phyloP scores from a whole-genome alignment of 2,113 vertebrate species.

The Ptilonorhynchus violaceus region DNA sequence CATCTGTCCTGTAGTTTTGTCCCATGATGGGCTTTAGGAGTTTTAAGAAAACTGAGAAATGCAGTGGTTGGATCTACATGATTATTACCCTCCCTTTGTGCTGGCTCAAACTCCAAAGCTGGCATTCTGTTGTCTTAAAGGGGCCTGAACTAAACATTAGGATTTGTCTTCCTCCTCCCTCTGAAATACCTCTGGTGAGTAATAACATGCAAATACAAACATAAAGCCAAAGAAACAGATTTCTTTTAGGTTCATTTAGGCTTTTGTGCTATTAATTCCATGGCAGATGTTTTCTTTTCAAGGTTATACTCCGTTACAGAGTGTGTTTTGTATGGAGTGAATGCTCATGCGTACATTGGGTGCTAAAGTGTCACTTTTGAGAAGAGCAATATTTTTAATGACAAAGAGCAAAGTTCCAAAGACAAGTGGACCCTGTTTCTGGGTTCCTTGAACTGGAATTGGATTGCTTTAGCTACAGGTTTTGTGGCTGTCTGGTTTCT shows the following conservation, averaged over 20 bases:
- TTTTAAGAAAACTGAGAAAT: conserved; percentile 45
- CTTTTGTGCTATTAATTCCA: conserved; percentile 34
- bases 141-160: not conserved
- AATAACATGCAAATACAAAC: not conserved
- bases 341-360: not conserved
- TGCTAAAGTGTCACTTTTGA: not conserved
- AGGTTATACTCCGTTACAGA: not conserved
- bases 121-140: not conserved
- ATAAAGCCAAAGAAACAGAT: not conserved
- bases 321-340: not conserved
- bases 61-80: not conserved
- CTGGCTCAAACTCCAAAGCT: not conserved
- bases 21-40: conserved; percentile 1
- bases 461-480: not conserved
- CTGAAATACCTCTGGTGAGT: not conserved
- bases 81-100: not conserved
- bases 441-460: not conserved
- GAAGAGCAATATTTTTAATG: not conserved
- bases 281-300: conserved; percentile 29
- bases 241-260: not conserved
- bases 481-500: not conserved
- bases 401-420: not conserved
- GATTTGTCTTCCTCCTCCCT: not conserved
- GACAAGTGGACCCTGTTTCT: not conserved
- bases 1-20: not conserved